A percentile compares a stretch with the other conserved stretches of the same genome.
phyloP scores from a whole-genome alignment of 2,797 vertebrate genomes.

The Crotalus adamanteus region DNA sequence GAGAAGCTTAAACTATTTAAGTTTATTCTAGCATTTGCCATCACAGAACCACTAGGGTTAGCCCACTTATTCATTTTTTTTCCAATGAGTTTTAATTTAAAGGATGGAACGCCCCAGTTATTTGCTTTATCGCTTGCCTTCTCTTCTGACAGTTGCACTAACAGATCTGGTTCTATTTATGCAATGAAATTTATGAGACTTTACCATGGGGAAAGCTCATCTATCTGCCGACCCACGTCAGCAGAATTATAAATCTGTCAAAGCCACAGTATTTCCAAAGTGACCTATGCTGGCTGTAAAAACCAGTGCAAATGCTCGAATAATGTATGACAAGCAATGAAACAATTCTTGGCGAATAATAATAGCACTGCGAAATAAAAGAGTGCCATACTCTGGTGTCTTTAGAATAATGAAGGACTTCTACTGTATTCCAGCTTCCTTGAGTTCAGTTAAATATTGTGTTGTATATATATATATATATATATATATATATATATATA shows the following conservation, averaged over 20 bases:
- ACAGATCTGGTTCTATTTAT: constrained; percentile 62
- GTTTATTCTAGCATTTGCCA: neutral
- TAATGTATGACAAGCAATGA: constrained; percentile 57
- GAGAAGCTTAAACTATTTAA: neutral
- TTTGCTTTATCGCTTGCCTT: constrained; percentile 53
- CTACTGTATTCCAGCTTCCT: constrained; percentile 15
- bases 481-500: no score
- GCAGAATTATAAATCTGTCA: constrained; percentile 70
- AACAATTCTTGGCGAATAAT: constrained; percentile 58
- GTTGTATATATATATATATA: no score
- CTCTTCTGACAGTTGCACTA: constrained; percentile 54
- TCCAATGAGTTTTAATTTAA: constrained; percentile 52
- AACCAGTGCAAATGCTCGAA: constrained; percentile 54
- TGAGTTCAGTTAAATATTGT: constrained; percentile 27
- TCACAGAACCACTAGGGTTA: neutral
- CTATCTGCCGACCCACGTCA: constrained; percentile 63
- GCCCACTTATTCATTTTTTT: neutral
- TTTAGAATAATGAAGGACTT: constrained; percentile 47
- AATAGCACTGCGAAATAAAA: constrained; percentile 51
- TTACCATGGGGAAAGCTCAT: constrained; percentile 45
- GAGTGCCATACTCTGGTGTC: constrained; percentile 29
- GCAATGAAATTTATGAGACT: constrained; percentile 63
- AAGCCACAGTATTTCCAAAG: constrained; percentile 58
- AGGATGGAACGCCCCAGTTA: constrained; percentile 60
- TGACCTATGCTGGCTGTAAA: constrained; percentile 58